These are phyloP conservation scores for Lathamus discolor DNA, from an alignment of 2,113 vertebrate species.

Conservation along the genomic window DNA sequence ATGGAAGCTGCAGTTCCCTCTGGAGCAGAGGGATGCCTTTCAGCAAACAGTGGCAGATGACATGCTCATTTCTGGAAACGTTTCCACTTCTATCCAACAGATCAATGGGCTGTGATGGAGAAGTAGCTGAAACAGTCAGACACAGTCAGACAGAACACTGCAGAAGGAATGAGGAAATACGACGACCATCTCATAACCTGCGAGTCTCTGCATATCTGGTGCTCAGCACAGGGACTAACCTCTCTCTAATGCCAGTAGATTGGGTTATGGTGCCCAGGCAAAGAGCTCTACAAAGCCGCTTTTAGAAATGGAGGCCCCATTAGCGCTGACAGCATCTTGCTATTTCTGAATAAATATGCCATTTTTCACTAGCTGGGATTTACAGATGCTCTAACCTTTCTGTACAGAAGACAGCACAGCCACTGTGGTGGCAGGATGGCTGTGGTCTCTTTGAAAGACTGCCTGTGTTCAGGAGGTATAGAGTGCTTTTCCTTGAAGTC, in stretches of 20 bases:
- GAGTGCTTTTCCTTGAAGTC: neutral
- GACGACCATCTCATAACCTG: neutral
- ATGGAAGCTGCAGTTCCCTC: conserved; percentile 76
- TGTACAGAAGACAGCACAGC: neutral
- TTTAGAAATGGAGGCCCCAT: neutral
- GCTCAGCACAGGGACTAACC: neutral
- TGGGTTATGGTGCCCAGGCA: neutral
- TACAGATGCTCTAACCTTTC: neutral
- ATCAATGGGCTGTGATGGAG: conserved; percentile 21
- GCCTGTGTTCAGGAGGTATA: neutral
- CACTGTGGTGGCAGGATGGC: neutral
- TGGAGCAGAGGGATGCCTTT: conserved; percentile 61
- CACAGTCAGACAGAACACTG: neutral
- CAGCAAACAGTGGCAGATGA: conserved; percentile 75
- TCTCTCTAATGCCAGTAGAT: neutral
- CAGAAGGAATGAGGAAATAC: neutral
- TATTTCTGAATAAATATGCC: neutral
- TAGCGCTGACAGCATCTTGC: neutral
- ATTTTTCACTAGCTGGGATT: neutral
- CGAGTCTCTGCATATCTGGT: neutral
- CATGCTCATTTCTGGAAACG: conserved; percentile 60
- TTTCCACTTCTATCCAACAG: conserved; percentile 58
- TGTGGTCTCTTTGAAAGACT: neutral
- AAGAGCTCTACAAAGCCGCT: neutral
- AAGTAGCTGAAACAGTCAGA: conserved; percentile 4